A percentile compares a stretch with the other conserved stretches of the same genome.
These are phyloP conservation scores for Cavia porcellus DNA, from an alignment of 2,113 vertebrate species.

Conservation along the genomic window DNA sequence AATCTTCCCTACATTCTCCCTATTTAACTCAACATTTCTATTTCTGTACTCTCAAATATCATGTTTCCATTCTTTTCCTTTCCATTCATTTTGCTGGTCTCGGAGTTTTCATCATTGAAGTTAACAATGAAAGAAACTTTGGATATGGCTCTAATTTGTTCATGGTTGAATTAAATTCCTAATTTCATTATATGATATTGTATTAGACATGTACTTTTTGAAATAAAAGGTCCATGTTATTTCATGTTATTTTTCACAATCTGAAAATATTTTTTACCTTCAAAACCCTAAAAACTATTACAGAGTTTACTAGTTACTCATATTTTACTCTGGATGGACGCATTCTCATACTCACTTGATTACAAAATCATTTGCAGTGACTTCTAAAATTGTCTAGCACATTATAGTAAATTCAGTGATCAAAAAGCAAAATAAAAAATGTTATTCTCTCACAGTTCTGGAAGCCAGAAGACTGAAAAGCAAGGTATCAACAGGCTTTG, in stretches of 20 bases:
- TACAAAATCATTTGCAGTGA: neutral
- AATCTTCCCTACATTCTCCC: neutral
- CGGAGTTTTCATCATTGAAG: neutral
- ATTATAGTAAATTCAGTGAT: neutral
- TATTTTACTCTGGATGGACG: neutral
- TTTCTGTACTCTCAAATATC: rapidly evolving
- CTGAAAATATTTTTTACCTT: neutral
- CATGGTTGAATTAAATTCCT: neutral
- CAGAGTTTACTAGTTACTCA: neutral
- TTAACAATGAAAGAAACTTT: neutral
- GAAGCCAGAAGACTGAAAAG: neutral
- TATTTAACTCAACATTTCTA: neutral
- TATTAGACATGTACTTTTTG: neutral
- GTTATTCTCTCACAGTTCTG: neutral
- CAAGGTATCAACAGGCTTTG: neutral
- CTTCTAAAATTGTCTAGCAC: neutral
- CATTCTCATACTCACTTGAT: neutral
- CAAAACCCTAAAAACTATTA: neutral
- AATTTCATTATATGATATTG: neutral
- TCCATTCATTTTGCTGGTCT: neutral
- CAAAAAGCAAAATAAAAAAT: neutral
- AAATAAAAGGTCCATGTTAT: neutral
- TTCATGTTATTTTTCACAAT: neutral
- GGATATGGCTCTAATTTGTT: neutral
- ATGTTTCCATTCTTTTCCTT: neutral